Percentiles rank a stretch among this genome's conserved stretches.
phyloP scores from a whole-genome alignment of 2,888 invertebrate species.

The Drosophila meridionalis region DNA sequence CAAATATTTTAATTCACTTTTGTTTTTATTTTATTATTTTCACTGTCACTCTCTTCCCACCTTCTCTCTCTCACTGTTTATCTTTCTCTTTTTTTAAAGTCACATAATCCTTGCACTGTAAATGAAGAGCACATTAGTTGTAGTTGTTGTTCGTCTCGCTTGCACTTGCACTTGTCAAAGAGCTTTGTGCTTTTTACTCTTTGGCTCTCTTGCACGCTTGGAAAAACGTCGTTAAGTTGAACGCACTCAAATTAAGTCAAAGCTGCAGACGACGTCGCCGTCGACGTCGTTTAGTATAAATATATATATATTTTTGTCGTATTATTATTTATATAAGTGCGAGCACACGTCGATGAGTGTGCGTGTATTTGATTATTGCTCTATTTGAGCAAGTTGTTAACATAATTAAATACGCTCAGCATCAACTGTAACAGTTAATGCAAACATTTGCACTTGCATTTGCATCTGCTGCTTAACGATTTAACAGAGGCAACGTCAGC shows the following conservation, averaged over 20 bases:
- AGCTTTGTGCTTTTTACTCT: slow-evolving; percentile 53
- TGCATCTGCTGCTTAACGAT: slow-evolving; percentile 28
- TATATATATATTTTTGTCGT: slow-evolving; percentile 40
- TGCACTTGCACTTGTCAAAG: slow-evolving; percentile 63
- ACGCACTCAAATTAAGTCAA: slow-evolving; percentile 85
- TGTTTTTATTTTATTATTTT: slow-evolving; percentile 15
- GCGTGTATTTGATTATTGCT: slow-evolving; percentile 4
- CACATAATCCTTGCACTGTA: slow-evolving; percentile 77
- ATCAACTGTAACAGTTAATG: slow-evolving; percentile 8
- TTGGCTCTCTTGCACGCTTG: slow-evolving; percentile 42
- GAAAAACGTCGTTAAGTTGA: slow-evolving; percentile 78
- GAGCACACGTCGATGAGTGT: slow-evolving; percentile 10
- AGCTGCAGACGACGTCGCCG: slow-evolving; percentile 75
- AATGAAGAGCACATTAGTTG: slow-evolving; percentile 54
- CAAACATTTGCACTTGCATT: slow-evolving; percentile 39
- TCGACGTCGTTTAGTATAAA: slow-evolving; percentile 13
- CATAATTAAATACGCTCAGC: slow-evolving; percentile 21
- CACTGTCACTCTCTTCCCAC: slow-evolving; percentile 35
- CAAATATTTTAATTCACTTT: slow-evolving; percentile 31
- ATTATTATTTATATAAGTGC: slow-evolving; percentile 43
- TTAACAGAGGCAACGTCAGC: slow-evolving; percentile 45
- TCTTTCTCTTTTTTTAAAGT: slow-evolving; percentile 53
- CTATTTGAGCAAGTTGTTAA: slow-evolving; percentile 33
- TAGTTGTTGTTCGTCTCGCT: slow-evolving; percentile 26
- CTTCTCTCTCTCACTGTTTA: slow-evolving; percentile 23